These are phyloP conservation scores for Aphis craccivora DNA, from an alignment of 1,140 invertebrate genomes.

Conservation along the genomic window DNA sequence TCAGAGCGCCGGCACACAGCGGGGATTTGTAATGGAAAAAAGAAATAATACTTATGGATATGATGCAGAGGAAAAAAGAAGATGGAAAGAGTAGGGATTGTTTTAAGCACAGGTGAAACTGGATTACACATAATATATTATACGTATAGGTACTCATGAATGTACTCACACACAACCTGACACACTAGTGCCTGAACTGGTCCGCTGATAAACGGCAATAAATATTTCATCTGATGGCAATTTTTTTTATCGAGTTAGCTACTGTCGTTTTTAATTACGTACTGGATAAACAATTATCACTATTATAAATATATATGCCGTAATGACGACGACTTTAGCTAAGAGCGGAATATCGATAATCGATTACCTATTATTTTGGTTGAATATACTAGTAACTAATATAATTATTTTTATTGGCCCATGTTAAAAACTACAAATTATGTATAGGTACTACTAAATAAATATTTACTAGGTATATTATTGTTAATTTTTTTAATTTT, in stretches of 20 bases:
- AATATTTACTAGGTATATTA: neutral
- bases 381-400: too few species aligned
- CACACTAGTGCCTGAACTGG: slow-evolving; percentile 36
- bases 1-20: slow-evolving; percentile 37
- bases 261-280: slow-evolving; percentile 44
- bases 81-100: slow-evolving; percentile 26
- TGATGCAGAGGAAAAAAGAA: slow-evolving; percentile 27
- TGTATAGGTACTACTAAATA: neutral
- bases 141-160: neutral
- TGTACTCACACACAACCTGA: neutral
- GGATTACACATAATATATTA: slow-evolving; percentile 37
- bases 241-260: neutral
- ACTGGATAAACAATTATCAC: neutral
- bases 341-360: neutral
- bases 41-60: slow-evolving; percentile 18
- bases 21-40: slow-evolving; percentile 30
- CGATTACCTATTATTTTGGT: neutral
- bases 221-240: slow-evolving; percentile 35
- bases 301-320: neutral
- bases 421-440: neutral
- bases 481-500: neutral
- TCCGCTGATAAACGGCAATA: slow-evolving; percentile 29
- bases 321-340: neutral
- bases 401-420: neutral
- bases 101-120: slow-evolving; percentile 51